These are phyloP conservation scores for Lordiphosa collinella DNA, from an alignment of 1,140 invertebrate genomes.

Conservation along the genomic window DNA sequence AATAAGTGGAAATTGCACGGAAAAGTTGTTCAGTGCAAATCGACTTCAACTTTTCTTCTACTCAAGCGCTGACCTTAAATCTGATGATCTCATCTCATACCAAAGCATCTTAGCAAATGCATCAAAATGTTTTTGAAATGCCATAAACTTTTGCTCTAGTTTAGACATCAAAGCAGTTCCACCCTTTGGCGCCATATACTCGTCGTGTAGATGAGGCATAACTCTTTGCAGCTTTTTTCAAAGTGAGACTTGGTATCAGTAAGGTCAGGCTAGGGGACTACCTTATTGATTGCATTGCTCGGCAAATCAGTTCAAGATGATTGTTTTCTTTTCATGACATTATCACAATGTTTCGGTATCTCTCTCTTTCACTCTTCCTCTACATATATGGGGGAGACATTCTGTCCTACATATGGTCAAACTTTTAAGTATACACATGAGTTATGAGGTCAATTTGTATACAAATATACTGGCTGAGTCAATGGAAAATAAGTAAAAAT, in stretches of 20 bases:
- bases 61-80: too few species aligned
- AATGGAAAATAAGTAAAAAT: conserved; percentile 53
- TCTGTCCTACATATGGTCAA: conserved; percentile 28
- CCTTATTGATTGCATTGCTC: conserved; percentile 2
- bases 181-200: too few species aligned
- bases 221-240: neutral
- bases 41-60: too few species aligned
- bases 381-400: conserved; percentile 3
- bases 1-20: too few species aligned
- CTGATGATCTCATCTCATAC: too few species aligned
- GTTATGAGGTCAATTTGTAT: conserved; percentile 66
- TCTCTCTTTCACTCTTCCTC: neutral
- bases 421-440: conserved; percentile 18
- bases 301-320: conserved; percentile 1
- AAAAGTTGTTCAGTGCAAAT: too few species aligned
- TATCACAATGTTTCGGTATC: neutral
- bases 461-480: conserved; percentile 56
- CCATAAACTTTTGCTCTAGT: too few species aligned
- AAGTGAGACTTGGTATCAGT: conserved; percentile 1
- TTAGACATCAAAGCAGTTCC: too few species aligned
- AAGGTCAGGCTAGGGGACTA: conserved; percentile 1
- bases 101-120: too few species aligned
- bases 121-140: too few species aligned
- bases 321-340: conserved; percentile 7
- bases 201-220: neutral